A percentile compares a stretch with the other conserved stretches of the same genome.
phyloP scores from a whole-genome alignment of 2,888 invertebrate species.

The Acanthopleura granulata region DNA sequence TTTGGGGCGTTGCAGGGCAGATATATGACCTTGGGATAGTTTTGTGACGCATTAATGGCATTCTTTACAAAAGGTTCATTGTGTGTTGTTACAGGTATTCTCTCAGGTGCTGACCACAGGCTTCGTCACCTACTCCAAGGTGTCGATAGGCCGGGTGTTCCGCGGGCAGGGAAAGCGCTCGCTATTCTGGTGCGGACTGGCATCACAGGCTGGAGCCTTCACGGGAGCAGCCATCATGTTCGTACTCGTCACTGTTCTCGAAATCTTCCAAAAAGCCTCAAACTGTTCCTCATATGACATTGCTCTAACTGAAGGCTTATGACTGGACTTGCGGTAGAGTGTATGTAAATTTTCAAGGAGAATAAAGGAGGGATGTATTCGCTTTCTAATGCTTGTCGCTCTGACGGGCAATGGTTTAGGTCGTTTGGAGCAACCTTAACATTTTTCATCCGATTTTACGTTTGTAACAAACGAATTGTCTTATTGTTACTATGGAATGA shows the following conservation, averaged over 20 bases:
- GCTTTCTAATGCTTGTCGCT: no score
- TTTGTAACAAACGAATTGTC: no score
- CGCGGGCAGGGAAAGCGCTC: conserved; percentile 79
- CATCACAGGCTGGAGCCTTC: conserved; percentile 83
- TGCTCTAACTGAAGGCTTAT: not conserved
- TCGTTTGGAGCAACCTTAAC: no score
- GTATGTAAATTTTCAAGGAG: no score
- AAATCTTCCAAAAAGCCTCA: conserved; percentile 45
- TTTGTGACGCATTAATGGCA: no score
- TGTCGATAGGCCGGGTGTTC: conserved; percentile 81
- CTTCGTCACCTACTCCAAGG: conserved; percentile 81
- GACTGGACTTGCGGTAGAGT: no score
- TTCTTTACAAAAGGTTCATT: not conserved
- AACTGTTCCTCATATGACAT: conserved; percentile 2
- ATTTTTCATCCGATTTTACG: no score
- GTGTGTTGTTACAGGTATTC: conserved; percentile 73
- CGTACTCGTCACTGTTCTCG: conserved; percentile 76
- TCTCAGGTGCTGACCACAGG: conserved; percentile 79
- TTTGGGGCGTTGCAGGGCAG: no score
- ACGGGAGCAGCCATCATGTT: conserved; percentile 80
- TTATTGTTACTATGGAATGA: no score
- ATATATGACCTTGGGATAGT: no score
- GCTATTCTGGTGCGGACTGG: conserved; percentile 81
- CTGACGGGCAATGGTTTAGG: no score
- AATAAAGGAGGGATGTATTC: no score